These are phyloP conservation scores for Paratilapia polleni DNA, from an alignment of 2,113 vertebrate species.

Conservation along the genomic window DNA sequence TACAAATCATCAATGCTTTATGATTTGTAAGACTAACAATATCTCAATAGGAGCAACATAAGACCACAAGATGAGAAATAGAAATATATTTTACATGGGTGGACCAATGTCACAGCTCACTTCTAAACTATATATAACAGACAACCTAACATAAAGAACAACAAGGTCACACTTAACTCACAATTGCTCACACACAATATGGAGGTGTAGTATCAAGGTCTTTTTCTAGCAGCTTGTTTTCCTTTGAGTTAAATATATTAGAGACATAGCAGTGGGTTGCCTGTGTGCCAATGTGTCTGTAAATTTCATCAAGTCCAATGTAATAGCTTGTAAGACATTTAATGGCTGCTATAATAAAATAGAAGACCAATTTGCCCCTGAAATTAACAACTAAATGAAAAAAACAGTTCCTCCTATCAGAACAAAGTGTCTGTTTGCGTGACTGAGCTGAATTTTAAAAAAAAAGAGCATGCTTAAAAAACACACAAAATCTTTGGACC, in stretches of 20 bases:
- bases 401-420: background rate
- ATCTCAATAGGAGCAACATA: background rate
- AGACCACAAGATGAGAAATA: background rate
- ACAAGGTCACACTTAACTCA: background rate
- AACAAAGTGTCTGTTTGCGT: background rate
- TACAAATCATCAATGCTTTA: background rate
- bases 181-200: background rate
- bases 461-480: background rate
- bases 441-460: slow-evolving; percentile 5
- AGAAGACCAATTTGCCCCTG: background rate
- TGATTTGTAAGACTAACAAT: background rate
- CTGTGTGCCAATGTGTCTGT: background rate
- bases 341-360: slow-evolving; percentile 16
- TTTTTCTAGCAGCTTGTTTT: background rate
- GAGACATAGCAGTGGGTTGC: background rate
- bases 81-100: background rate
- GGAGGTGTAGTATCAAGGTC: background rate
- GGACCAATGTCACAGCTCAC: background rate
- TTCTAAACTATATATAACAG: background rate
- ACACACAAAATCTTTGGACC: background rate
- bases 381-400: slow-evolving; percentile 6
- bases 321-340: slow-evolving; percentile 31
- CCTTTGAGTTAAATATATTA: background rate
- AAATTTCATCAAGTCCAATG: slow-evolving; percentile 23
- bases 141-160: background rate